Evolutionary conservation across 2,888 invertebrate genomes (phyloP).

Genomic region (Dascillus cervinus): DNA sequence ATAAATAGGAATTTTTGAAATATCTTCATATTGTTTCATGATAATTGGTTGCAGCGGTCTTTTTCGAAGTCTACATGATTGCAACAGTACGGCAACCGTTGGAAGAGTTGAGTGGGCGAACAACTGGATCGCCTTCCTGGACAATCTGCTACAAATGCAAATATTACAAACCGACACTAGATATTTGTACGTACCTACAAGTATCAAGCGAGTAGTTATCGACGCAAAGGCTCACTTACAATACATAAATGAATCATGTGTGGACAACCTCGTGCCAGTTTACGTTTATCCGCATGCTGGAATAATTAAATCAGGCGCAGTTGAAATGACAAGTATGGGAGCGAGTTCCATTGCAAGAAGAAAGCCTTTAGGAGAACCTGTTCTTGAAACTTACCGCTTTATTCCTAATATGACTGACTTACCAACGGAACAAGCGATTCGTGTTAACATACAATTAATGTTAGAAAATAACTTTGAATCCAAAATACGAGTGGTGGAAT

Average conservation of each 20-base stretch:
- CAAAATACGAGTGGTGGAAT: constrained; percentile 55
- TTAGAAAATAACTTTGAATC: constrained; percentile 60
- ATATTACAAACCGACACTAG: constrained; percentile 57
- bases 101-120: constrained; percentile 61
- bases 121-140: constrained; percentile 85
- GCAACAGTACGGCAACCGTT: constrained; percentile 32
- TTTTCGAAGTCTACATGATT: constrained; percentile 22
- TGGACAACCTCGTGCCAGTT: constrained; percentile 28
- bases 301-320: constrained; percentile 73
- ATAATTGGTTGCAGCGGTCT: constrained; percentile 24
- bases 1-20: too few species aligned
- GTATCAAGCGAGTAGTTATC: constrained; percentile 16
- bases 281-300: constrained; percentile 43
- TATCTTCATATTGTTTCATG: too few species aligned
- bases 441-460: constrained; percentile 59
- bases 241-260: constrained; percentile 18
- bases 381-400: constrained; percentile 69
- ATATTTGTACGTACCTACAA: constrained; percentile 61
- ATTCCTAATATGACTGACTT: constrained; percentile 48
- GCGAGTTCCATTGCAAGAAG: constrained; percentile 67
- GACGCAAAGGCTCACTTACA: constrained; percentile 15
- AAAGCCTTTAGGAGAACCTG: constrained; percentile 62
- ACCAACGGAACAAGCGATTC: constrained; percentile 38
- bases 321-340: constrained; percentile 68
- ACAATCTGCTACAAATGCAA: too few species aligned